Evolutionary conservation across 2,797 vertebrate genomes (phyloP).

Genomic region (Nannoperca obscura): DNA sequence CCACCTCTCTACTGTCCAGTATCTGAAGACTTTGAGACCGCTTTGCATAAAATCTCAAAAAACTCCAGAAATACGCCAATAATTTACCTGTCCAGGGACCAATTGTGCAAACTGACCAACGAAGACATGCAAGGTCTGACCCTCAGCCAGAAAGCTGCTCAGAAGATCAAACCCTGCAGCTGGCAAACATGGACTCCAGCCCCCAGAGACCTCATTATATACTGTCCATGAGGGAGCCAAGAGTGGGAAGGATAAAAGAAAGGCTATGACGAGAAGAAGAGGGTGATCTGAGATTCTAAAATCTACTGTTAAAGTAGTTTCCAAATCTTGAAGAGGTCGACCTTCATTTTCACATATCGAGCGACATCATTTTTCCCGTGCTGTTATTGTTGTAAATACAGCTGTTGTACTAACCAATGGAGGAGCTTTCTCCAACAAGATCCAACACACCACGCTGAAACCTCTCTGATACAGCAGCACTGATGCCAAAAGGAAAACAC

Average conservation of each 20-base stretch:
- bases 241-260: constrained; percentile 14
- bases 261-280: constrained; percentile 8
- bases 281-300: constrained; percentile 5
- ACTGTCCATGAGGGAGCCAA: constrained; percentile 12
- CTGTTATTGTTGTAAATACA: constrained; percentile 32
- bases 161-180: constrained; percentile 27
- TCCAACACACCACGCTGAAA: constrained; percentile 39
- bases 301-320: constrained; percentile 6
- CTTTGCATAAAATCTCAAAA: not conserved
- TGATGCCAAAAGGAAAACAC: constrained; percentile 1
- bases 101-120: constrained; percentile 17
- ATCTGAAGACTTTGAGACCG: not conserved
- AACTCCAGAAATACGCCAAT: not conserved
- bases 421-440: constrained; percentile 45
- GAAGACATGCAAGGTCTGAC: constrained; percentile 3
- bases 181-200: constrained; percentile 16
- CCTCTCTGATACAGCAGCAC: constrained; percentile 32
- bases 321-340: constrained; percentile 34
- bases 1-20: not conserved
- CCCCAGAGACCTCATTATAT: constrained; percentile 33
- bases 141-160: constrained; percentile 6
- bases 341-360: constrained; percentile 10
- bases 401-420: constrained; percentile 44
- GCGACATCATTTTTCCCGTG: constrained; percentile 26
- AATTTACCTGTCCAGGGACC: not conserved